Evolutionary conservation across 2,888 invertebrate genomes (phyloP).

Genomic region (Drosophila buzzatii): DNA sequence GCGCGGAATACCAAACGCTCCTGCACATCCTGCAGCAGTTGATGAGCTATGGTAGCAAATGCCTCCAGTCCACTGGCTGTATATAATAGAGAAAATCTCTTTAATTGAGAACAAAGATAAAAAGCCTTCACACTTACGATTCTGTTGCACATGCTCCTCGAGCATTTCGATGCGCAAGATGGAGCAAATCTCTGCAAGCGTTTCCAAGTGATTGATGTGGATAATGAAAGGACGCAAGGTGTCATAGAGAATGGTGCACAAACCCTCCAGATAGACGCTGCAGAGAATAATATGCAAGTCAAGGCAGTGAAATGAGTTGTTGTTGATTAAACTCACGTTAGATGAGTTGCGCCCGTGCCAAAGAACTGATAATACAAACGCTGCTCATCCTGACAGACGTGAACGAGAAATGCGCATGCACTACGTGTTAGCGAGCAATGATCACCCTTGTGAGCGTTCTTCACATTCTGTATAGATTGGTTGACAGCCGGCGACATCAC

Average conservation of each 20-base stretch:
- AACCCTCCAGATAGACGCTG: conserved; percentile 92
- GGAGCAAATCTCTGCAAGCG: conserved; percentile 97
- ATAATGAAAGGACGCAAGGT: conserved; percentile 96
- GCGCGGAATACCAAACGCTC: conserved; percentile 98
- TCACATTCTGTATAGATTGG: conserved; percentile 89
- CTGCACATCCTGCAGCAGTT: conserved; percentile 96
- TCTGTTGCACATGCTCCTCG: conserved; percentile 94
- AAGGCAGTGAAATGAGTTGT: background rate
- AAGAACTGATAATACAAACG: conserved; percentile 97
- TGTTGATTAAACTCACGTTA: conserved; percentile 86
- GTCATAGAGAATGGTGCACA: conserved; percentile 96
- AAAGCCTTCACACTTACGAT: conserved; percentile 87
- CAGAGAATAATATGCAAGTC: conserved; percentile 4
- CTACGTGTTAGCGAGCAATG: conserved; percentile 94
- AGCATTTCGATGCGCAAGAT: conserved; percentile 96
- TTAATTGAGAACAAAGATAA: conserved; percentile 6
- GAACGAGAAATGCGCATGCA: conserved; percentile 95
- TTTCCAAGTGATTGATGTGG: conserved; percentile 98
- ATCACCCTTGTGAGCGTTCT: conserved; percentile 89
- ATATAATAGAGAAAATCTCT: background rate
- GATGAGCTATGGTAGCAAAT: conserved; percentile 91
- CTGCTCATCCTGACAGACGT: conserved; percentile 97
- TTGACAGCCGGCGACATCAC: conserved; percentile 90
- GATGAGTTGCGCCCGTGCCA: conserved; percentile 88
- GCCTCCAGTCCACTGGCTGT: conserved; percentile 90